Conservation (phyloP, 1,140 invertebrate genomes). For the Himalopsyche phryganea region DNA sequence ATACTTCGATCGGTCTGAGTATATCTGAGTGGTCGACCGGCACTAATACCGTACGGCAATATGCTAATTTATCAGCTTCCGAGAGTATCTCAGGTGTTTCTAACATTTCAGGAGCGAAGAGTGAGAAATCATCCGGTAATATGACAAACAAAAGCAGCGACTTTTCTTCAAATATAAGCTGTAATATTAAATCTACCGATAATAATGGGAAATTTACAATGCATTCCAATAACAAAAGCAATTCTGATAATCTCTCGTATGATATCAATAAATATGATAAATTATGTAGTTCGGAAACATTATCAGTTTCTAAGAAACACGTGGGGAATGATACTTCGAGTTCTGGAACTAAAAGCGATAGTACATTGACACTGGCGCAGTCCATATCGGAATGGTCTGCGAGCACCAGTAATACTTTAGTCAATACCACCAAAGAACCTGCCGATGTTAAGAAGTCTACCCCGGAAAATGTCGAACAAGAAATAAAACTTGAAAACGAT, state of each 20-base stretch:
- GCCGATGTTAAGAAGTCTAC: constrained; percentile 53
- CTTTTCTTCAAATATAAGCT: constrained; percentile 42
- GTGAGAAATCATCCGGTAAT: constrained; percentile 59
- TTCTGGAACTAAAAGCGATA: constrained; percentile 60
- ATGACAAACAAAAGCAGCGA: constrained; percentile 41
- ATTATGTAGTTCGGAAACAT: constrained; percentile 58
- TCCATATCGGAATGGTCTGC: constrained; percentile 62
- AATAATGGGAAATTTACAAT: constrained; percentile 39
- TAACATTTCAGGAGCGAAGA: constrained; percentile 54
- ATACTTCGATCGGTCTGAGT: constrained; percentile 77
- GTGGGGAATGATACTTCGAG: constrained; percentile 44
- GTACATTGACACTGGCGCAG: constrained; percentile 57
- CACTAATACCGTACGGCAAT: constrained; percentile 73
- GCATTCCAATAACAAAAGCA: constrained; percentile 49
- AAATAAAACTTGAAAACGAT: neutral
- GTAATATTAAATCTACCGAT: constrained; percentile 42
- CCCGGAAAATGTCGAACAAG: constrained; percentile 42
- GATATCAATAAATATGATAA: constrained; percentile 56
- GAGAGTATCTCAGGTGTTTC: constrained; percentile 60
- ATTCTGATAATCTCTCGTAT: constrained; percentile 48
- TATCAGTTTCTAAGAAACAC: constrained; percentile 45
- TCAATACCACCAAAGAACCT: constrained; percentile 51
- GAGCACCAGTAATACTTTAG: constrained; percentile 57
- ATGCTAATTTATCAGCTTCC: constrained; percentile 65
- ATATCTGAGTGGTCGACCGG: constrained; percentile 83